A percentile compares a stretch with the other conserved stretches of the same genome.
phyloP scores from a whole-genome alignment of 1,140 invertebrate species.

The Pseudoatta argentina region DNA sequence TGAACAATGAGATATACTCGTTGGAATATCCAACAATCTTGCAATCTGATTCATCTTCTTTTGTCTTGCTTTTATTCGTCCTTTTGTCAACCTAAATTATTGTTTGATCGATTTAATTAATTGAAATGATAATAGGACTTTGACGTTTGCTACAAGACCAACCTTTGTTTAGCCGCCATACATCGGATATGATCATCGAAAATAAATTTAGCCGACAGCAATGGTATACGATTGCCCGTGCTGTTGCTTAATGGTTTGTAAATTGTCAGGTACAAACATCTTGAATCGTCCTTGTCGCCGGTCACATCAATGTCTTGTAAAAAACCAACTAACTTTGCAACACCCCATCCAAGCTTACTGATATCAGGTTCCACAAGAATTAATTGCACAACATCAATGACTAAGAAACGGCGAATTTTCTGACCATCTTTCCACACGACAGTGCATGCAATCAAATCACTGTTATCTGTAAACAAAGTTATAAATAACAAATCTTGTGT shows the following conservation, averaged over 20 bases:
- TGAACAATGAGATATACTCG: conserved; percentile 87
- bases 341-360: conserved; percentile 97
- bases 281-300: conserved; percentile 98
- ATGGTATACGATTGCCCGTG: conserved; percentile 90
- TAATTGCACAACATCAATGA: conserved; percentile 97
- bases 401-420: conserved; percentile 96
- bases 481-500: conserved; percentile 13
- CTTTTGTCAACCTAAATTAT: conserved; percentile 91
- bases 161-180: conserved; percentile 98
- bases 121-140: conserved; percentile 35
- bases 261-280: conserved; percentile 97
- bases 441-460: conserved; percentile 98
- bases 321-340: conserved; percentile 97
- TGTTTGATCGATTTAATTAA: conserved; percentile 4
- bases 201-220: conserved; percentile 96
- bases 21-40: conserved; percentile 93
- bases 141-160: neutral
- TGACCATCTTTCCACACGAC: conserved; percentile 96
- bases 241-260: conserved; percentile 91
- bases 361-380: conserved; percentile 98
- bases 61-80: conserved; percentile 97
- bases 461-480: conserved; percentile 92
- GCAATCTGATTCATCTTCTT: conserved; percentile 98
- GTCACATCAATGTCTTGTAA: conserved; percentile 93
- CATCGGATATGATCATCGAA: conserved; percentile 99